phyloP scores from a whole-genome alignment of 2,113 vertebrate species.

The Dipodomys stephensi region DNA sequence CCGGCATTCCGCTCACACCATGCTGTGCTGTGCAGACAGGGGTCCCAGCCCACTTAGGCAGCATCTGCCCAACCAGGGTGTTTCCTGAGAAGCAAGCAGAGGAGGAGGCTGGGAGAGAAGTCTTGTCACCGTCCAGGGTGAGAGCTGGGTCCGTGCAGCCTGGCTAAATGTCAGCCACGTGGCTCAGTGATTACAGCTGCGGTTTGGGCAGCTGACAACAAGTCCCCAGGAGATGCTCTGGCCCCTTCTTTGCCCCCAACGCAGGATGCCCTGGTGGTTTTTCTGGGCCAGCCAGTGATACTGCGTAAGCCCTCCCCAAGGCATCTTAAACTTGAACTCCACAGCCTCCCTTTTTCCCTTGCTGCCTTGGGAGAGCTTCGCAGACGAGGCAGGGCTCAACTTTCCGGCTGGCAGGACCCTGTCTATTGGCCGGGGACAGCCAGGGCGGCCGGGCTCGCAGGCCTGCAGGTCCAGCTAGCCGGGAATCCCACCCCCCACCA shows the following conservation, averaged over 20 bases:
- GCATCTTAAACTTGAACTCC: neutral
- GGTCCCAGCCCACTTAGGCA: rapidly evolving
- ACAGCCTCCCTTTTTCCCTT: no score
- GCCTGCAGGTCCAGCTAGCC: neutral
- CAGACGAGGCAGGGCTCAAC: rapidly evolving
- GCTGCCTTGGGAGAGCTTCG: neutral
- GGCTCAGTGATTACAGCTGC: conserved; percentile 81
- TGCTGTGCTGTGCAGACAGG: neutral
- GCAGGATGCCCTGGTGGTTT: conserved; percentile 69
- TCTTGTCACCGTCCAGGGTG: neutral
- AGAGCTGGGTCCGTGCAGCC: neutral
- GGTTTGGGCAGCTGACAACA: conserved; percentile 84
- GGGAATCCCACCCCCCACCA: neutral
- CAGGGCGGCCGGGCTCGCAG: rapidly evolving
- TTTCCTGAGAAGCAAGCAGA: neutral
- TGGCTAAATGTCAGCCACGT: conserved; percentile 80
- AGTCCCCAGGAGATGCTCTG: conserved; percentile 77
- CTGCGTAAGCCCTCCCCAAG: conserved; percentile 55
- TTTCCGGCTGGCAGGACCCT: rapidly evolving
- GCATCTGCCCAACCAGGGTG: neutral
- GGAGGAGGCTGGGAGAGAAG: rapidly evolving
- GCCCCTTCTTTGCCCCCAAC: conserved; percentile 69
- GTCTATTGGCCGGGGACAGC: rapidly evolving
- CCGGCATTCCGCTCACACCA: rapidly evolving
- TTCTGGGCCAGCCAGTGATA: conserved; percentile 71